Conservation (phyloP, 2,888 invertebrate species). For the Polydrusus pterygomalis region DNA sequence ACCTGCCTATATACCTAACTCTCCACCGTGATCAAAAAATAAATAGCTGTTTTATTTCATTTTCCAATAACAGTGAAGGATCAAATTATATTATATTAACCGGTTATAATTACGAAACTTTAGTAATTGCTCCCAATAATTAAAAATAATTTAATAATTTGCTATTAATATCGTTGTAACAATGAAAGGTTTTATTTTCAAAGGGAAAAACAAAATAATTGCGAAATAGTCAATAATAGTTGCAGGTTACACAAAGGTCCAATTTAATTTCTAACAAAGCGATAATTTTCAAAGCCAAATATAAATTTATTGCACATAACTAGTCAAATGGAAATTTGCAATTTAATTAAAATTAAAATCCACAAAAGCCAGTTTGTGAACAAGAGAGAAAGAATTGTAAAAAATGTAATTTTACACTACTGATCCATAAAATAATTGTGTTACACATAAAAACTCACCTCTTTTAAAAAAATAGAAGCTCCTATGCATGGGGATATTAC, state of each 20-base stretch:
- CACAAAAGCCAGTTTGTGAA: slow-evolving; percentile 30
- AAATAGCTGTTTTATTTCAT: too few species aligned
- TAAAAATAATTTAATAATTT: neutral
- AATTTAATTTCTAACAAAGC: slow-evolving; percentile 46
- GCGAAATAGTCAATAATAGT: neutral
- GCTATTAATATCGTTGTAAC: neutral
- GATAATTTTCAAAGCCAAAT: slow-evolving; percentile 49
- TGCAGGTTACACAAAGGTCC: slow-evolving; percentile 27
- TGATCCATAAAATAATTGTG: too few species aligned
- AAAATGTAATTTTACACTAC: neutral
- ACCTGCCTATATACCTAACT: too few species aligned
- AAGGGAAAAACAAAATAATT: slow-evolving; percentile 15
- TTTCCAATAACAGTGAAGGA: neutral
- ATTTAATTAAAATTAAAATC: slow-evolving; percentile 51
- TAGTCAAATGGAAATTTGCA: slow-evolving; percentile 47
- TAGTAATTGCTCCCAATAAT: too few species aligned
- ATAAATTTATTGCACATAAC: slow-evolving; percentile 51
- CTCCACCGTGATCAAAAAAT: too few species aligned
- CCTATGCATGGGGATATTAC: too few species aligned
- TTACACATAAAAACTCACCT: too few species aligned
- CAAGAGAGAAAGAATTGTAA: slow-evolving; percentile 9
- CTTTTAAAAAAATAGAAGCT: too few species aligned
- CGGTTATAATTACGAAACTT: too few species aligned
- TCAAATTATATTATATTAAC: too few species aligned
- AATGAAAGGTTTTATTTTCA: neutral